These are phyloP conservation scores for Dasysyrphus albostriatus DNA, from an alignment of 2,888 invertebrate genomes.

Conservation along the genomic window DNA sequence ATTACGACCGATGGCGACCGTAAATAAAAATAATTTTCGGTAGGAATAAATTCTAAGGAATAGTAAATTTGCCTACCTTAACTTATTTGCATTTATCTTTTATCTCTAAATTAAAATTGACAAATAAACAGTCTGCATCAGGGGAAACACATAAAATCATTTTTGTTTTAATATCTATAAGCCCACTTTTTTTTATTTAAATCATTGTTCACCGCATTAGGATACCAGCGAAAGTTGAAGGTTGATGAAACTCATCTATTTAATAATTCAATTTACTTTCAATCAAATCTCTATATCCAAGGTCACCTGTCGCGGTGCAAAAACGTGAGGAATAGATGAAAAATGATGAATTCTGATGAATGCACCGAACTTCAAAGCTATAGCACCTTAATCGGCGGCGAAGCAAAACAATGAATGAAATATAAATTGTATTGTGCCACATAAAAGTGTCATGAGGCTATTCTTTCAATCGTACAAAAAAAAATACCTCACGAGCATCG, in stretches of 20 bases:
- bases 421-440: conserved; percentile 11
- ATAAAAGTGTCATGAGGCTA: conserved; percentile 25
- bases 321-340: conserved; percentile 5
- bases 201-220: conserved; percentile 35
- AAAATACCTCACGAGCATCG: conserved; percentile 9
- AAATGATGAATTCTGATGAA: conserved; percentile 12
- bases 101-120: no score
- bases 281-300: conserved; percentile 19
- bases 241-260: not conserved
- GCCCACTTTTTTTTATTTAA: not conserved
- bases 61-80: no score
- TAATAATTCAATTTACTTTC: conserved; percentile 34
- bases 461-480: conserved; percentile 27
- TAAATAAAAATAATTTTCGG: no score
- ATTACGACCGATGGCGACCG: no score
- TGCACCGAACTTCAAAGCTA: not conserved
- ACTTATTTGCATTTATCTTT: no score
- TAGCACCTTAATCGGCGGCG: not conserved
- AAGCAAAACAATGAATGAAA: conserved; percentile 39
- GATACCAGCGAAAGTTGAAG: conserved; percentile 5
- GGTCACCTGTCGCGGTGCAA: not conserved
- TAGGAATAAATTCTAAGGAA: no score
- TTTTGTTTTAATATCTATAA: not conserved
- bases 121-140: no score
- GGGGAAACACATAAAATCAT: not conserved